Conservation (phyloP, 2,888 invertebrate genomes). For the Vanessa cardui region DNA sequence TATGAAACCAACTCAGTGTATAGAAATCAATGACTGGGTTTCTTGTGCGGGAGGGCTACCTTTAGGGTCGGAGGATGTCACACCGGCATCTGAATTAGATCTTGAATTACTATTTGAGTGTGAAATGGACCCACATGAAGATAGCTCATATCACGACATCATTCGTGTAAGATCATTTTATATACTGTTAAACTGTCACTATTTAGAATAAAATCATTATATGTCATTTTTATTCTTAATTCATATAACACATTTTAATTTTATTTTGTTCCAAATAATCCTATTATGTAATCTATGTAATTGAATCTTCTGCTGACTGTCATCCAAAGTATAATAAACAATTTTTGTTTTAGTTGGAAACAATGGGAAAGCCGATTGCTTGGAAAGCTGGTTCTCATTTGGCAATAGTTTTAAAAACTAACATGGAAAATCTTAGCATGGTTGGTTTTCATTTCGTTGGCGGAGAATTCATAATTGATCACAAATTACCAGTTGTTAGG, state of each 20-base stretch:
- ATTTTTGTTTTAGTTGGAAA: conserved; percentile 84
- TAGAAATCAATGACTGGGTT: conserved; percentile 75
- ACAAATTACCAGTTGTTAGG: conserved; percentile 88
- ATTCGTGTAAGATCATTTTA: conserved; percentile 51
- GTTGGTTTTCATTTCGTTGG: conserved; percentile 88
- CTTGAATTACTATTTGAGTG: conserved; percentile 75
- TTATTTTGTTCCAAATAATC: no score
- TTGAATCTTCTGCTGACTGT: no score
- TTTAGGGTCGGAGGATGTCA: conserved; percentile 63
- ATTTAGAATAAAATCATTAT: no score
- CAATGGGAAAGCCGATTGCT: conserved; percentile 89
- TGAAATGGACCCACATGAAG: conserved; percentile 74
- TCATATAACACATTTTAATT: no score
- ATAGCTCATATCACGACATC: conserved; percentile 57
- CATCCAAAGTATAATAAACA: no score
- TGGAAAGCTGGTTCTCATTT: conserved; percentile 91
- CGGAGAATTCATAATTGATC: conserved; percentile 88
- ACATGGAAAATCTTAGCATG: conserved; percentile 88
- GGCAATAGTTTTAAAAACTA: conserved; percentile 89
- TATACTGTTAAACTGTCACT: background rate
- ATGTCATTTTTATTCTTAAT: no score
- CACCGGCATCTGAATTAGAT: conserved; percentile 63
- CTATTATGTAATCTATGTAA: no score
- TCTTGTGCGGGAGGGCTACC: conserved; percentile 71
- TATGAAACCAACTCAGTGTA: conserved; percentile 75